Conservation (phyloP, 2,113 vertebrate genomes). For the Calidris pygmaea region DNA sequence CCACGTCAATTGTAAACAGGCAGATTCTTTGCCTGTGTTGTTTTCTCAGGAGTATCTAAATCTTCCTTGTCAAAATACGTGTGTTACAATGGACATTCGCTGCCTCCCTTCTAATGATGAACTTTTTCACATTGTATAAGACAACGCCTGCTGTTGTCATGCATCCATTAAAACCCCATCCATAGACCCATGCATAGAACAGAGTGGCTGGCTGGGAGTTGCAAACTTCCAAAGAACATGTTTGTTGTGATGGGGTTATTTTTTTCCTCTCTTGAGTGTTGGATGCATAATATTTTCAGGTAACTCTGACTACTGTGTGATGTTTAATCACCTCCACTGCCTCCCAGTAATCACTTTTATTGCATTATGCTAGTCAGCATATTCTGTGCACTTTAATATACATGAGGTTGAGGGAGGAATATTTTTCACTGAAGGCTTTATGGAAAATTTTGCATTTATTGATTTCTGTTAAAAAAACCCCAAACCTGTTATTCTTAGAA, state of each 20-base stretch:
- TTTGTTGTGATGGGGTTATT: background rate
- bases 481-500: constrained; percentile 60
- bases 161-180: constrained; percentile 35
- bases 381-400: constrained; percentile 75
- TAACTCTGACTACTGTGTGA: constrained; percentile 53
- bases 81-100: constrained; percentile 35
- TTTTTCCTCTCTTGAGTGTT: background rate
- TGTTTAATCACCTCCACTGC: constrained; percentile 70
- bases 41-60: constrained; percentile 47
- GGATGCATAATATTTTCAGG: constrained; percentile 60
- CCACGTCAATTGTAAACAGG: constrained; percentile 9
- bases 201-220: background rate
- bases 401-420: constrained; percentile 72
- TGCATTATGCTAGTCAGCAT: constrained; percentile 72
- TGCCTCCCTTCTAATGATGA: constrained; percentile 54
- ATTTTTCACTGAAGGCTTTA: constrained; percentile 72
- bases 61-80: constrained; percentile 56
- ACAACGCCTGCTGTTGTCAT: background rate
- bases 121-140: constrained; percentile 26
- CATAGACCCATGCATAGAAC: background rate
- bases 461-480: constrained; percentile 18
- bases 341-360: constrained; percentile 68
- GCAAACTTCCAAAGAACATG: background rate
- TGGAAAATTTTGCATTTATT: constrained; percentile 73
- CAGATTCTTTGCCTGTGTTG: constrained; percentile 29